Percentiles rank a stretch among this genome's conserved stretches.
phyloP scores from a whole-genome alignment of 2,113 vertebrate genomes.

The Neomonachus schauinslandi region DNA sequence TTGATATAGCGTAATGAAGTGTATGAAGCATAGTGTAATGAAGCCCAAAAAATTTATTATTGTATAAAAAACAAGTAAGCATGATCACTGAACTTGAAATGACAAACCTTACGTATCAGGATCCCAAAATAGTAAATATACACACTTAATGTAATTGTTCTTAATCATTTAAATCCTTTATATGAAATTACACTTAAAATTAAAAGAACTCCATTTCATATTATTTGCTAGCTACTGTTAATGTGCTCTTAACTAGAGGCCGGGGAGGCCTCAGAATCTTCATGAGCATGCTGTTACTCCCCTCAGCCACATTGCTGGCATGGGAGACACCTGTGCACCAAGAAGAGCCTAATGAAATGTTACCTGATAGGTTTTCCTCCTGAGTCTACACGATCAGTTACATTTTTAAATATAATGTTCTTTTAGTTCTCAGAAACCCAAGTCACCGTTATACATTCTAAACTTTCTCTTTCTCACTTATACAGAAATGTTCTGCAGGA shows the following conservation, averaged over 20 bases:
- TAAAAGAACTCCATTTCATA: not conserved
- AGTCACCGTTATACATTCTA: not conserved
- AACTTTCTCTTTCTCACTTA: not conserved
- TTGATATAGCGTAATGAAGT: not conserved
- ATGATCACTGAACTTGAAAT: not conserved
- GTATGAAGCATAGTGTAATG: not conserved
- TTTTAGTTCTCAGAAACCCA: not conserved
- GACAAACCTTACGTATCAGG: not conserved
- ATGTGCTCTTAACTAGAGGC: not conserved
- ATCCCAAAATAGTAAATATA: not conserved
- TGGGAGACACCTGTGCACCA: not conserved
- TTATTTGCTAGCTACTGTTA: not conserved
- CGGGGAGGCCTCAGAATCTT: not conserved
- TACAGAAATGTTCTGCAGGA: not conserved
- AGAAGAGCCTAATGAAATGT: not conserved
- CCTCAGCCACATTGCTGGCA: not conserved
- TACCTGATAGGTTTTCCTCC: not conserved
- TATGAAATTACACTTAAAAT: not conserved
- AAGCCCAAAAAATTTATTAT: not conserved
- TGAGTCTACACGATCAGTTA: not conserved
- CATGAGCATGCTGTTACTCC: not conserved
- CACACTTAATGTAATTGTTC: not conserved
- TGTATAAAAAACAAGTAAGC: not conserved
- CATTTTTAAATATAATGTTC: not conserved
- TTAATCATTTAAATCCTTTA: not conserved